Evolutionary conservation across 2,113 vertebrate species (phyloP), one percentile per base, ranked within the genome.

Genomic region (Scomber colias): DNA sequence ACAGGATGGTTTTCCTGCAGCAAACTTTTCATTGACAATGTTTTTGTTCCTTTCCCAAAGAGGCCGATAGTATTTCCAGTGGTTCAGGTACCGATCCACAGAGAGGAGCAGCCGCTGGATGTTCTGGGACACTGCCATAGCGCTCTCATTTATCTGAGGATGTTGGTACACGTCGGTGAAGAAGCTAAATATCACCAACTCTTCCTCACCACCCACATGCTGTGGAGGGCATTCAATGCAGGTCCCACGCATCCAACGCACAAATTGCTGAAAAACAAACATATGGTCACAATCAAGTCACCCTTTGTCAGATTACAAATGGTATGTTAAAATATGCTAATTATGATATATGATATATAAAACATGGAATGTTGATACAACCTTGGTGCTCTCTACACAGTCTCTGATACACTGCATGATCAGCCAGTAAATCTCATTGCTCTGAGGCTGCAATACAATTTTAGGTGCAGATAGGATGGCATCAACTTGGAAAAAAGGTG

Each of bases 221-320:
- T 97, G 97, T 3, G 97, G 95, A 10, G 96, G 96, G 81, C 98
- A 98, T 12, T 97, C 96, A 2, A 96, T 93, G 71, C 97, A 99
- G 0, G 96, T 97, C 19, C 97, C 96, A 0, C 90, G 92, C 97
- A 98, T 97, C 98, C 98, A 99, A 1, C 98, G 97, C 2, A 96
- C 31, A 56, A 99, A 99, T 53, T 90, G 78, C 98, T 99, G 68
- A 8, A 72, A 71, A 8, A n/a, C 12, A 55, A 68, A 60, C 45
- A 55, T 16, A 51, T 44, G 30, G 11, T 2, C n/a, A 40, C 15
- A 74, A 40, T 46, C 14, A 67, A 13, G 3, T 67, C 13, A 21
- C 11, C n/a, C 35, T 40, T 40, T 40, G 35, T 40, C 35, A 45
- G 5, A 57, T 69, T 19, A 8, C 5, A 60, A 68, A 48, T 62